A percentile compares a stretch with the other conserved stretches of the same genome.
phyloP scores from a whole-genome alignment of 2,797 vertebrate genomes.

The Podarcis siculus region DNA sequence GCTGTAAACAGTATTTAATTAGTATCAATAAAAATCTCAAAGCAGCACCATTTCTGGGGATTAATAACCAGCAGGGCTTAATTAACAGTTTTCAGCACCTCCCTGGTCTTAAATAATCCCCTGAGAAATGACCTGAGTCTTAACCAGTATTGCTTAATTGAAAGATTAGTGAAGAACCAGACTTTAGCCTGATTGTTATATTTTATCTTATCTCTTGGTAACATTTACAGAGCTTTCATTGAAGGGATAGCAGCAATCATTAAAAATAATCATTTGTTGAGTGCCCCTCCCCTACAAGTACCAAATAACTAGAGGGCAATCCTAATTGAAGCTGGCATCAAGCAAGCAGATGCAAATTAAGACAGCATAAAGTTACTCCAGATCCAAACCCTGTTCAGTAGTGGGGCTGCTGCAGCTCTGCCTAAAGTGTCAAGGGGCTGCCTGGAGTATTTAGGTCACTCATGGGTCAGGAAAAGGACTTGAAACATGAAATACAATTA shows the following conservation, averaged over 20 bases:
- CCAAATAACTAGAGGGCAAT: neutral
- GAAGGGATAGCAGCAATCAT: slow-evolving; percentile 29
- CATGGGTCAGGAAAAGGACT: too few species aligned
- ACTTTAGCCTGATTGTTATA: slow-evolving; percentile 30
- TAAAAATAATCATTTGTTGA: slow-evolving; percentile 21
- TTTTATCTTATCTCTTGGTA: slow-evolving; percentile 36
- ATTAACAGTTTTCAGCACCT: slow-evolving; percentile 28
- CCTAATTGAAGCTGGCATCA: too few species aligned
- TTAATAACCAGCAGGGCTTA: slow-evolving; percentile 34
- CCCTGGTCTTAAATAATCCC: slow-evolving; percentile 30
- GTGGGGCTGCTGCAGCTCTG: too few species aligned
- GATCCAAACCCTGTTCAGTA: too few species aligned
- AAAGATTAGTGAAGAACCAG: slow-evolving; percentile 44
- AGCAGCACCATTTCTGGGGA: slow-evolving; percentile 7
- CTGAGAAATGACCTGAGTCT: slow-evolving; percentile 7
- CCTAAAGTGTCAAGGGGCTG: too few species aligned
- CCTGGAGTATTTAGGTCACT: too few species aligned
- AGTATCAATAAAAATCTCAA: slow-evolving; percentile 39
- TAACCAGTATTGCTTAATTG: slow-evolving; percentile 41
- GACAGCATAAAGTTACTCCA: too few species aligned
- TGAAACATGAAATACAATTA: too few species aligned
- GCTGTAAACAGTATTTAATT: slow-evolving; percentile 35
- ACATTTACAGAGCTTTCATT: slow-evolving; percentile 26
- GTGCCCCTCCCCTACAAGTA: neutral
- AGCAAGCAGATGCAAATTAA: too few species aligned